Evolutionary conservation across 2,888 invertebrate species (phyloP).

Genomic region (Coelopa pilipes): DNA sequence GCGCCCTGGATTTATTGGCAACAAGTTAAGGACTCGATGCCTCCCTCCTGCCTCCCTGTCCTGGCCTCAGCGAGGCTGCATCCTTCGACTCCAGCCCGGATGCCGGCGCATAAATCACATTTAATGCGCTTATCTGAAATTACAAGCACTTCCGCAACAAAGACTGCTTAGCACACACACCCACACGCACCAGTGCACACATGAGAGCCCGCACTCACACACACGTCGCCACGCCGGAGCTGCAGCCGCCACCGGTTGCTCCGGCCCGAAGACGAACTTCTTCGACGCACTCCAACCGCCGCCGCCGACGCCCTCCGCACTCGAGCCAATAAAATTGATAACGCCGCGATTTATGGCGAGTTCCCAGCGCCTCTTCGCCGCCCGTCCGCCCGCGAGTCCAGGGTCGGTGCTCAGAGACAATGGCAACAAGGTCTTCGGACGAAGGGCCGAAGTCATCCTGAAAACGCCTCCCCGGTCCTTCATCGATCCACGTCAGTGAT

Average conservation of each 20-base stretch:
- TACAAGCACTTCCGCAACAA: slow-evolving; percentile 11
- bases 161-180: background rate
- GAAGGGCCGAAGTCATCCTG: too few species aligned
- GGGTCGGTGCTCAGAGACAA: too few species aligned
- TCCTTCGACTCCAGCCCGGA: too few species aligned
- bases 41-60: too few species aligned
- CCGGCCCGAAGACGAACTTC: background rate
- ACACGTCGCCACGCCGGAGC: too few species aligned
- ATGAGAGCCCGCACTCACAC: too few species aligned
- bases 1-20: background rate
- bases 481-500: too few species aligned
- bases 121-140: slow-evolving; percentile 16
- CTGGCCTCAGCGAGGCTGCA: too few species aligned
- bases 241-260: background rate
- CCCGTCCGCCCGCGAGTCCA: background rate
- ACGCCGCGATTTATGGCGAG: background rate
- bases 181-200: background rate
- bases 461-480: too few species aligned
- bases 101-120: slow-evolving; percentile 3
- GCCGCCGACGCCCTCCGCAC: background rate
- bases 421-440: too few species aligned
- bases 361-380: background rate
- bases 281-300: background rate
- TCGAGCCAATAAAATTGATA: slow-evolving; percentile 12
- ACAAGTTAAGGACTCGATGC: background rate